phyloP scores from a whole-genome alignment of 2,113 vertebrate species.

The Melierax canorus region DNA sequence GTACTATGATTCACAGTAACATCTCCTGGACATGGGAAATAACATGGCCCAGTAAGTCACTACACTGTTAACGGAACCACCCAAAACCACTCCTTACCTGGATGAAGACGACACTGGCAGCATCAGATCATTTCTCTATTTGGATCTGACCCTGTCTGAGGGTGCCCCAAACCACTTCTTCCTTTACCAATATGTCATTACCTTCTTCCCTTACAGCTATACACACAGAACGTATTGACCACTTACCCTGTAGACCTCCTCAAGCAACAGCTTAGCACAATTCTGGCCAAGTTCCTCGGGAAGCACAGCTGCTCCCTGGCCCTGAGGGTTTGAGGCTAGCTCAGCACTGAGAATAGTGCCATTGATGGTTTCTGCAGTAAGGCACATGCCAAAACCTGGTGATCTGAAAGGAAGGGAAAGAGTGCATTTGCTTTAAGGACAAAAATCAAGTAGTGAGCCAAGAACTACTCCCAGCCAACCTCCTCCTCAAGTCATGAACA shows the following conservation, averaged over 20 bases:
- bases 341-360: conserved; percentile 89
- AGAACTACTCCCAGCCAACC: background rate
- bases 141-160: background rate
- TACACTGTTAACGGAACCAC: background rate
- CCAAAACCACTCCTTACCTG: background rate
- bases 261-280: conserved; percentile 91
- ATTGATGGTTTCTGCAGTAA: conserved; percentile 90
- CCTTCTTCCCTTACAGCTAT: background rate
- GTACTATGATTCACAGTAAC: background rate
- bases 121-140: background rate
- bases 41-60: background rate
- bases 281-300: conserved; percentile 90
- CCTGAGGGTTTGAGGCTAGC: conserved; percentile 87
- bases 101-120: background rate
- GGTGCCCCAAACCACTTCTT: background rate
- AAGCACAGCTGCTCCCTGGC: conserved; percentile 83
- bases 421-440: background rate
- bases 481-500: background rate
- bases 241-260: conserved; percentile 90
- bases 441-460: background rate
- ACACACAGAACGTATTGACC: background rate
- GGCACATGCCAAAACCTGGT: conserved; percentile 90
- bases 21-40: background rate
- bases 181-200: background rate
- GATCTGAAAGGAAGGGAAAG: conserved; percentile 75